Base-by-base conservation (phyloP, 2,888 invertebrate genomes). In the Dorcus hopei region DNA sequence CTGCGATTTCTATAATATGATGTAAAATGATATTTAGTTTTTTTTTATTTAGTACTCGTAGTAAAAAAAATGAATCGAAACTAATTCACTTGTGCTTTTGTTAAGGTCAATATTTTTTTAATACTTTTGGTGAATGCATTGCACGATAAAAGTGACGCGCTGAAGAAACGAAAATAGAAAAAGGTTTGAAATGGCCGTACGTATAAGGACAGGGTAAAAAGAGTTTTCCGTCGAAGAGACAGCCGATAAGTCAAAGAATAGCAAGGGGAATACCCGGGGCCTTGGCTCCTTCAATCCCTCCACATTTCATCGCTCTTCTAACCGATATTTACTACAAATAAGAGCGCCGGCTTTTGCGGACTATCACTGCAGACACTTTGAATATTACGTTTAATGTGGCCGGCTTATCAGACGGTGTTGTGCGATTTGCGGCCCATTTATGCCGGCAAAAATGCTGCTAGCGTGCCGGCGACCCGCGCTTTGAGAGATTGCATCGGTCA, bases 311-410 rank as follows among this genome's bases (percentile, higher is more conserved):
- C 45, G 23, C 45, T 23, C 19, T 6, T 23, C 62, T 65, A 64
- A 65, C 65, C 61, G 59, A 65, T 65, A 65, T 66, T 66, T 65
- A 65, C 65, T 59, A 63, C 64, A 64, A 65, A 67, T 67, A 65
- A 65, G 62, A 57, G 59, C 53, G 54, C 55, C 55, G 54, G 45
- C 39, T 38, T 58, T 62, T 57, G 33, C 26, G 9, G 58, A 61
- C 54, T 58, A 61, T 61, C 51, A 52, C 58, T 49, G 52, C 64
- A 64, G 62, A 62, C 62, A 62, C 59, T 62, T 64, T 62, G 62
- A 62, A 61, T 62, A 64, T 64, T 61, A 64, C 61, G 57, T 58
- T 64, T 64, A 64, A 64, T 64, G 64, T 55, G 61, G 59, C 58
- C 53, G 62, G 61, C 64, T 64, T 64, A 64, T 64, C 64, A 59